These are phyloP conservation scores for Micropterix aruncella DNA, from an alignment of 2,888 invertebrate species.

Conservation along the genomic window DNA sequence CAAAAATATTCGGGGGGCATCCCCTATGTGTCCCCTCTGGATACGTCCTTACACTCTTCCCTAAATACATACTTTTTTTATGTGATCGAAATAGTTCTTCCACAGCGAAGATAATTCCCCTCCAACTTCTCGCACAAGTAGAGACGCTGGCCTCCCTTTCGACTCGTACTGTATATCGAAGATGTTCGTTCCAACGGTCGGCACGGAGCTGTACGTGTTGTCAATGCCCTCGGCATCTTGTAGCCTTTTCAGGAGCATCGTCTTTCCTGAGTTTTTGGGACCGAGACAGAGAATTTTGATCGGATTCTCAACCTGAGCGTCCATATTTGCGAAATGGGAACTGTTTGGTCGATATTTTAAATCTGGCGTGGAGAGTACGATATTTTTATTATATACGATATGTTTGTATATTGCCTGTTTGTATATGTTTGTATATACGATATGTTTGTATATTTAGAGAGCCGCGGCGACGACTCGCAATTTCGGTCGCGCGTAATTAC, in stretches of 20 bases:
- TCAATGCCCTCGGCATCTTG: constrained; percentile 58
- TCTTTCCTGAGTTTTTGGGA: constrained; percentile 70
- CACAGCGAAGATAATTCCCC: constrained; percentile 74
- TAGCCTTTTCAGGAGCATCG: constrained; percentile 58
- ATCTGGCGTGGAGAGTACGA: too few relatives aligned
- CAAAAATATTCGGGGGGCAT: too few relatives aligned
- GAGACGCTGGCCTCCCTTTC: constrained; percentile 36
- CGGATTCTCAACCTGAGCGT: constrained; percentile 25
- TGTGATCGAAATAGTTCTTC: constrained; percentile 57
- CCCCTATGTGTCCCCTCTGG: too few relatives aligned
- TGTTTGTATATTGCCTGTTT: too few relatives aligned
- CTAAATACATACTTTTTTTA: constrained; percentile 37
- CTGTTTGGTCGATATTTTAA: too few relatives aligned
- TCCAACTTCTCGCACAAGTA: constrained; percentile 59
- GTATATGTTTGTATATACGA: too few relatives aligned
- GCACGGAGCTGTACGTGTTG: constrained; percentile 62
- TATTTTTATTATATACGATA: too few relatives aligned
- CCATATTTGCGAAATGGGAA: too few relatives aligned
- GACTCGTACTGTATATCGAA: constrained; percentile 45
- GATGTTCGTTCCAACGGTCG: constrained; percentile 69
- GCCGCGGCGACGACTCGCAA: too few relatives aligned
- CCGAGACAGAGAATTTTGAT: constrained; percentile 54
- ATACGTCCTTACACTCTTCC: too few relatives aligned
- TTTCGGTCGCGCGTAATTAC: too few relatives aligned
- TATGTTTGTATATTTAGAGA: too few relatives aligned